Evolutionary conservation across 2,888 invertebrate species (phyloP).

Genomic region (Helicoverpa assulta): DNA sequence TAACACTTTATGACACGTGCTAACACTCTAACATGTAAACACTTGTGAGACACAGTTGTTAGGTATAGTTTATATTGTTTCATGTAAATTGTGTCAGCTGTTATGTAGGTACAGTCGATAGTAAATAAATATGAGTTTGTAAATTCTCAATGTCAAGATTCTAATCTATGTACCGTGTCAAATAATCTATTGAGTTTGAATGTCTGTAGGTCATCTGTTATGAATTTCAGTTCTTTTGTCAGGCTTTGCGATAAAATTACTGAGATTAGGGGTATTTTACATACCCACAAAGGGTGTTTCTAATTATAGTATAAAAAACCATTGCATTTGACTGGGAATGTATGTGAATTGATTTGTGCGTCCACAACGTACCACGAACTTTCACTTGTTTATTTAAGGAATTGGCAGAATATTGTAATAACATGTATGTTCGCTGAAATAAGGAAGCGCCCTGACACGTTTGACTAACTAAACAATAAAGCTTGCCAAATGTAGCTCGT

Average conservation of each 20-base stretch:
- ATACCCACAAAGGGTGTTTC: no score
- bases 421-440: constrained; percentile 1
- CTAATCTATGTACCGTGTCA: no score
- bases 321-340: no score
- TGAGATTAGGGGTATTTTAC: no score
- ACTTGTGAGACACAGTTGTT: constrained; percentile 16
- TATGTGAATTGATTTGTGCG: not conserved
- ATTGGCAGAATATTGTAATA: constrained; percentile 38
- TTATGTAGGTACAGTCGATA: not conserved
- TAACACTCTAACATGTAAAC: constrained; percentile 24
- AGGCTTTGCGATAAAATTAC: no score
- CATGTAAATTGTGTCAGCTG: not conserved
- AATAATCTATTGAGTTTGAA: no score
- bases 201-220: no score
- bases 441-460: constrained; percentile 30
- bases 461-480: constrained; percentile 21
- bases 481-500: constrained; percentile 35
- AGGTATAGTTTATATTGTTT: constrained; percentile 9
- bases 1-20: constrained; percentile 1
- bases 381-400: constrained; percentile 39
- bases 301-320: no score
- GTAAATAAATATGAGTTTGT: no score
- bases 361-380: not conserved
- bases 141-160: no score
- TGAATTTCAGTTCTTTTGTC: no score